phyloP scores from a whole-genome alignment of 2,113 vertebrate genomes.

The Triplophysa rosa region DNA sequence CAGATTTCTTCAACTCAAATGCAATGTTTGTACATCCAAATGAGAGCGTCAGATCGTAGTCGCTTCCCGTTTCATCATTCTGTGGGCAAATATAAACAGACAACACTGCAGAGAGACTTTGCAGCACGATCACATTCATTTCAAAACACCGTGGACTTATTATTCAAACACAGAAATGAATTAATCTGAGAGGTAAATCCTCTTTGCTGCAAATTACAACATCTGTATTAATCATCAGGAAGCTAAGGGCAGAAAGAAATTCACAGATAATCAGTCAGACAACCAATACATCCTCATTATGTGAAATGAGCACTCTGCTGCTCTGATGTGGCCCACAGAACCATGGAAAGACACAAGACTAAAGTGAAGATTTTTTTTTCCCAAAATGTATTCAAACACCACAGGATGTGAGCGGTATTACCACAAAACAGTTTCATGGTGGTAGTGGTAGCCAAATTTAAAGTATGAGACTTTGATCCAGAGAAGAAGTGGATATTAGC shows the following conservation, averaged over 20 bases:
- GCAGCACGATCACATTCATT: constrained; percentile 12
- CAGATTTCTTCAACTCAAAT: neutral
- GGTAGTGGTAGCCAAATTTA: too few species aligned
- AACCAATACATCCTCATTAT: constrained; percentile 17
- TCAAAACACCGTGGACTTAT: constrained; percentile 20
- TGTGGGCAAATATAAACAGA: neutral
- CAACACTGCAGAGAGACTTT: constrained; percentile 1
- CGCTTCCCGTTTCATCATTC: neutral
- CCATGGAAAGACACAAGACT: neutral
- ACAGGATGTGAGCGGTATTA: too few species aligned
- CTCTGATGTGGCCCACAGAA: constrained; percentile 16
- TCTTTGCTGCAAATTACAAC: constrained; percentile 1
- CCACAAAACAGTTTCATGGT: too few species aligned
- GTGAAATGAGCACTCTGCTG: constrained; percentile 16
- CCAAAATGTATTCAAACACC: neutral
- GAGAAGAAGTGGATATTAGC: too few species aligned
- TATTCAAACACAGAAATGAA: constrained; percentile 42
- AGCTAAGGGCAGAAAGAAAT: constrained; percentile 6
- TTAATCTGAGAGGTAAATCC: constrained; percentile 39
- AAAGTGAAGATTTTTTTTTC: too few species aligned
- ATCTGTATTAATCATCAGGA: constrained; percentile 28
- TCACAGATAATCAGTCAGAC: constrained; percentile 21
- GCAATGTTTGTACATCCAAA: neutral
- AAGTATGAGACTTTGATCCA: too few species aligned
- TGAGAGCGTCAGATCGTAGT: neutral